Evolutionary conservation across 2,113 vertebrate species (phyloP).

Genomic region (Jaculus jaculus): DNA sequence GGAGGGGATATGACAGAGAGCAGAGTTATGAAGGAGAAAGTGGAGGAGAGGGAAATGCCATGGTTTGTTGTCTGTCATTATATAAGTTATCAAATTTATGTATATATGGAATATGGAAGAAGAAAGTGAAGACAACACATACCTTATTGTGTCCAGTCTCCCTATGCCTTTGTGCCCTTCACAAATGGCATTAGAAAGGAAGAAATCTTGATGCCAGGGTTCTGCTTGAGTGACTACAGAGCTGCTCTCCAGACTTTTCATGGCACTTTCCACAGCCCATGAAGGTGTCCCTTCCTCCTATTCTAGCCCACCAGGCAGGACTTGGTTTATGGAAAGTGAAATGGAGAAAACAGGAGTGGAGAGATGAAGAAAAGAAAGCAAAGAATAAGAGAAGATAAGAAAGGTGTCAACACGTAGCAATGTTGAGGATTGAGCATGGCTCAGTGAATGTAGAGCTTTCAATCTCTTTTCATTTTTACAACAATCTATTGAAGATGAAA

Average conservation of each 20-base stretch:
- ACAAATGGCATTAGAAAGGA: accelerated
- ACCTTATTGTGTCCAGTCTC: constrained; percentile 43
- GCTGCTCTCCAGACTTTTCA: neutral
- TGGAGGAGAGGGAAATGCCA: too few relatives aligned
- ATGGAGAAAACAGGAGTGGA: neutral
- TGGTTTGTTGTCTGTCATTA: too few relatives aligned
- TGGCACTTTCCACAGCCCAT: too few relatives aligned
- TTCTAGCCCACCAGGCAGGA: neutral
- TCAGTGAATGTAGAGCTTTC: neutral
- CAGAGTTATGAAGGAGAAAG: too few relatives aligned
- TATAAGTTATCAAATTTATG: too few relatives aligned
- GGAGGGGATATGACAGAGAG: too few relatives aligned
- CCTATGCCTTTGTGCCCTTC: neutral
- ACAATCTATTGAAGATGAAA: neutral
- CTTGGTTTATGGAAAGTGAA: neutral
- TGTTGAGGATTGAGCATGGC: neutral
- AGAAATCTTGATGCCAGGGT: accelerated
- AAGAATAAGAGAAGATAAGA: neutral
- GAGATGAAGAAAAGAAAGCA: neutral
- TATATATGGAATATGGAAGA: too few relatives aligned
- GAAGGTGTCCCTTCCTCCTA: neutral
- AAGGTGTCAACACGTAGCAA: too few relatives aligned
- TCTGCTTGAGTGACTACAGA: neutral
- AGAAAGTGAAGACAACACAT: constrained; percentile 45
- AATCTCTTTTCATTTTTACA: neutral